phyloP scores from a whole-genome alignment of 2,888 invertebrate genomes.

The Galeopsomyia nigrocyanea region DNA sequence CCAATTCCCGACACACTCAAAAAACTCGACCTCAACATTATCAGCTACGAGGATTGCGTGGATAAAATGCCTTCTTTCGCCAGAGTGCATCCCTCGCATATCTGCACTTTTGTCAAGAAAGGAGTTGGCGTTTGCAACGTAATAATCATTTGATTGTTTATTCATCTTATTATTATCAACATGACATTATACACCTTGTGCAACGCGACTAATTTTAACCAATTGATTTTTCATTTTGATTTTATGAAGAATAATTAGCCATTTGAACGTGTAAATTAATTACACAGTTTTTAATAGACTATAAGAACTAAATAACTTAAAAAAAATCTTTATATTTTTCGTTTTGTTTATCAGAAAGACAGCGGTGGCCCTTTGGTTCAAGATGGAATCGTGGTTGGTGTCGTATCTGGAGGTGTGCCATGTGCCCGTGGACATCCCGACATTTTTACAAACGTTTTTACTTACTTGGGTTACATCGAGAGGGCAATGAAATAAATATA shows the following conservation, averaged over 20 bases:
- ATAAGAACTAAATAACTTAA: too few species aligned
- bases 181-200: too few species aligned
- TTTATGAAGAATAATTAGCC: not conserved
- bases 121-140: slow-evolving; percentile 44
- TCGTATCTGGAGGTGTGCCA: slow-evolving; percentile 45
- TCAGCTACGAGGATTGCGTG: slow-evolving; percentile 7
- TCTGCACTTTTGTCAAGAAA: slow-evolving; percentile 38
- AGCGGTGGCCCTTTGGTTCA: slow-evolving; percentile 47
- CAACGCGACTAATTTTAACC: too few species aligned
- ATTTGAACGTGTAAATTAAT: too few species aligned
- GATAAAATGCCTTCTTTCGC: not conserved
- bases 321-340: too few species aligned
- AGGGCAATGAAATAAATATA: not conserved
- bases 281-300: too few species aligned
- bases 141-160: too few species aligned
- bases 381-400: slow-evolving; percentile 33
- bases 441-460: slow-evolving; percentile 40
- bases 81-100: not conserved
- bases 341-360: slow-evolving; percentile 43
- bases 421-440: slow-evolving; percentile 48
- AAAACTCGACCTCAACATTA: slow-evolving; percentile 29
- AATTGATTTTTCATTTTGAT: slow-evolving; percentile 7
- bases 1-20: slow-evolving; percentile 18
- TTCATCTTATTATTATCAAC: too few species aligned
- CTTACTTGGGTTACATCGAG: slow-evolving; percentile 14